phyloP scores from a whole-genome alignment of 2,888 invertebrate species.

The Drosophila subquinaria region DNA sequence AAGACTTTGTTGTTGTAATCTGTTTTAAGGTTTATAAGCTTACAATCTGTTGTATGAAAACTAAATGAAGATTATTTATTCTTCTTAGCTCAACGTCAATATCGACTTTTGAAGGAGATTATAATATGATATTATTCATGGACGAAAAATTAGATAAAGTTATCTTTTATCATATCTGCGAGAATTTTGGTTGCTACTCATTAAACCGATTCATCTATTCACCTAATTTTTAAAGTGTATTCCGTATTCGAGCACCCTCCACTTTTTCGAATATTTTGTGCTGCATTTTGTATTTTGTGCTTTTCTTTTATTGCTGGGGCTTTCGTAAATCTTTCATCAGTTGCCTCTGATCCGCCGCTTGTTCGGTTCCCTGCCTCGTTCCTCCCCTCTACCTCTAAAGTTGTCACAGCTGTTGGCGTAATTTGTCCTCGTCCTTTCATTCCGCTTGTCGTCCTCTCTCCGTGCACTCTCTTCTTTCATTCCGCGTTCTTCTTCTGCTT shows the following conservation, averaged over 20 bases:
- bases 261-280: conserved; percentile 2
- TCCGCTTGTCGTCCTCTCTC: conserved; percentile 1
- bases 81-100: neutral
- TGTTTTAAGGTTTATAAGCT: neutral
- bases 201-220: neutral
- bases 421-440: conserved; percentile 52
- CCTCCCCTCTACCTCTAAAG: conserved; percentile 7
- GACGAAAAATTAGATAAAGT: too few species aligned
- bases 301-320: conserved; percentile 39
- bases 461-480: conserved; percentile 10
- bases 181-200: too few species aligned
- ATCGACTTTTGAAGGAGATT: neutral
- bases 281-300: conserved; percentile 29
- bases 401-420: conserved; percentile 61
- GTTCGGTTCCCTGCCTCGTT: neutral
- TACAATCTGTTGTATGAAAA: neutral
- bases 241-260: neutral
- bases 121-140: neutral
- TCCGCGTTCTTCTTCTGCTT: conserved; percentile 42
- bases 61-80: neutral
- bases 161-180: too few species aligned
- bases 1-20: too few species aligned
- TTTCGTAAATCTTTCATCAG: conserved; percentile 64
- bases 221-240: conserved; percentile 5
- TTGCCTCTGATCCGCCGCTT: conserved; percentile 40